Conservation (phyloP, 2,888 invertebrate genomes). For the Eucriotettix oculatus region DNA sequence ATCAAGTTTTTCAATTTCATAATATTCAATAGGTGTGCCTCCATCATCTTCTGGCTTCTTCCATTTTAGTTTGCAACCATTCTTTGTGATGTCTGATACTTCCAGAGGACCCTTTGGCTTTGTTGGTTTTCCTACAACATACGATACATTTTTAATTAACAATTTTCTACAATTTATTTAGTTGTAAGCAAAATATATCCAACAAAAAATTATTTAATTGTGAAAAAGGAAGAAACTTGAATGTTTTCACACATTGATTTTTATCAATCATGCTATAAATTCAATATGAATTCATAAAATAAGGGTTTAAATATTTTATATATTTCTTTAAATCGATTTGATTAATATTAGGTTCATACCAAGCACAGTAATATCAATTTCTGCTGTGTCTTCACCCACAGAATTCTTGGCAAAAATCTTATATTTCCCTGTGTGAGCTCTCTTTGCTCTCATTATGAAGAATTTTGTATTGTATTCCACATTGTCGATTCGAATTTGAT, state of each 20-base stretch:
- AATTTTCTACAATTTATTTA: too few relatives aligned
- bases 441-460: slow-evolving; percentile 64
- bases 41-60: slow-evolving; percentile 90
- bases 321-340: slow-evolving; percentile 9
- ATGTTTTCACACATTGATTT: too few relatives aligned
- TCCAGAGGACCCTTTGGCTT: slow-evolving; percentile 81
- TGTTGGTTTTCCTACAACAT: slow-evolving; percentile 33
- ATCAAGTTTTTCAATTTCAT: slow-evolving; percentile 87
- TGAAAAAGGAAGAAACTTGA: too few relatives aligned
- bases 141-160: too few relatives aligned
- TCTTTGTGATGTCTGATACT: slow-evolving; percentile 75
- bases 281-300: too few relatives aligned
- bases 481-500: slow-evolving; percentile 51
- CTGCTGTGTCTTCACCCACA: slow-evolving; percentile 83
- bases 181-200: too few relatives aligned
- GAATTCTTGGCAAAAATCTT: slow-evolving; percentile 79
- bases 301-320: slow-evolving; percentile 12
- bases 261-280: too few relatives aligned
- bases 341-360: slow-evolving; percentile 20
- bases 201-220: too few relatives aligned
- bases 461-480: slow-evolving; percentile 85
- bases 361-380: slow-evolving; percentile 75
- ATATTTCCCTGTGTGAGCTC: slow-evolving; percentile 74
- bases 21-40: slow-evolving; percentile 82
- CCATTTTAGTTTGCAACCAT: slow-evolving; percentile 81